Evolutionary conservation across 1,140 invertebrate species (phyloP), one percentile per base, ranked within the genome.

Genomic region (Bombus consobrinus): DNA sequence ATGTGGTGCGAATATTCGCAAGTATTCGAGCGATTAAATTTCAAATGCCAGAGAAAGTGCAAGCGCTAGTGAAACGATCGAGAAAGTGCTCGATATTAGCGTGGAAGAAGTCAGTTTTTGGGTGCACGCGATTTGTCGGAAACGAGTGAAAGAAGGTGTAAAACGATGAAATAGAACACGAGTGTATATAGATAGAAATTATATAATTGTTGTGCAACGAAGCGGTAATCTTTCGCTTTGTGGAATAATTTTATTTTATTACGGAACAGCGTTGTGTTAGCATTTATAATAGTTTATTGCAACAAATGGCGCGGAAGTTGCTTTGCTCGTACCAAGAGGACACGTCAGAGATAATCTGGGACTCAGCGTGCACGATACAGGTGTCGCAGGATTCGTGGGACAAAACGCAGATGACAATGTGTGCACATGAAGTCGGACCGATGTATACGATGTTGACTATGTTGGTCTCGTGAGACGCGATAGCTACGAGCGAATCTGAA

Each of bases 381-480:
- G 64, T 79, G 77, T 47, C 22, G 32, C 62, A 34, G 41, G 41
- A 53, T 79, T 28, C 77, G 62, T 79, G 77, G 64, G 77, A 79
- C 64, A 12, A 47, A 68, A 34, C 39, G 22, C 77, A 79, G n/a
- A 47, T 68, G 77, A 79, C 41, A 68, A 22, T 28, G 41, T 28
- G 57, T 28, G 57, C n/a, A 22, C 57, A 9, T 12, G 32, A 39
- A 75, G 25, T 64, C n/a, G n/a, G 37, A 37, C 72, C 59, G 18
- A 25, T 32, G 39, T 41, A 79, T 47, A 79, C 76, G n/a, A 66
- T 25, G 75, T 25, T 39, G 59, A 78, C 37, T 64, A 78, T 41
- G 37, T 25, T 15, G 32, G 41, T 47, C 64, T 69, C 77, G 28
- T 28, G 62, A 79, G 64, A 64, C 15, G 9, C 57, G 37, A 28